Conservation (phyloP, 2,113 vertebrate genomes). For the Lagopus leucura region DNA sequence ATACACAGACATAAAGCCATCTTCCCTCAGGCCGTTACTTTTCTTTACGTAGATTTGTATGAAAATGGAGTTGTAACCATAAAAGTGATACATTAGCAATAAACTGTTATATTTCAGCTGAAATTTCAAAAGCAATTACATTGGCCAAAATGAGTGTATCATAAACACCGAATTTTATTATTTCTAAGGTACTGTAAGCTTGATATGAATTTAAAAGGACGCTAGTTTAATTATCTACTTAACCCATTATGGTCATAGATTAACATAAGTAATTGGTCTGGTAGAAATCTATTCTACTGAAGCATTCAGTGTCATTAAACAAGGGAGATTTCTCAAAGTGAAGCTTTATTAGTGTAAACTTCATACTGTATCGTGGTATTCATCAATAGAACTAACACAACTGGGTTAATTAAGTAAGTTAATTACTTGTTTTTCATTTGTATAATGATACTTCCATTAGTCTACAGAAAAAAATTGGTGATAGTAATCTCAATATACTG, state of each 20-base stretch:
- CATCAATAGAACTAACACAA: slow-evolving; percentile 10
- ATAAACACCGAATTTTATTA: slow-evolving; percentile 29
- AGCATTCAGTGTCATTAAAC: slow-evolving; percentile 25
- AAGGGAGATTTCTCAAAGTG: slow-evolving; percentile 34
- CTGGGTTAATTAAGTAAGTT: slow-evolving; percentile 28
- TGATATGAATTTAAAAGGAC: slow-evolving; percentile 9
- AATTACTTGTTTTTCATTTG: slow-evolving; percentile 41
- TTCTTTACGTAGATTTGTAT: slow-evolving; percentile 20
- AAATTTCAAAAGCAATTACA: slow-evolving; percentile 42
- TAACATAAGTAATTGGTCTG: slow-evolving; percentile 24
- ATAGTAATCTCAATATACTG: neutral
- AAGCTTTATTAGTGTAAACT: slow-evolving; percentile 28
- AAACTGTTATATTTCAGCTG: neutral
- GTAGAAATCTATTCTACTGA: slow-evolving; percentile 11
- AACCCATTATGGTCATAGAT: neutral
- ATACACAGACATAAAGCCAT: neutral
- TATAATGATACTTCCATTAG: neutral
- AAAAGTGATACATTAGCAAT: slow-evolving; percentile 4
- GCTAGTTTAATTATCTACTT: slow-evolving; percentile 25
- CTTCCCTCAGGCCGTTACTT: neutral
- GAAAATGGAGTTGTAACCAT: slow-evolving; percentile 9
- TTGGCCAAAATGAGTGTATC: slow-evolving; percentile 20
- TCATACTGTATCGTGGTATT: slow-evolving; percentile 31
- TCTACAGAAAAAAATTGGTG: neutral
- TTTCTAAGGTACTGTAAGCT: slow-evolving; percentile 16